Base-by-base conservation (phyloP, 2,888 invertebrate genomes). In the Mylabris sibirica region DNA sequence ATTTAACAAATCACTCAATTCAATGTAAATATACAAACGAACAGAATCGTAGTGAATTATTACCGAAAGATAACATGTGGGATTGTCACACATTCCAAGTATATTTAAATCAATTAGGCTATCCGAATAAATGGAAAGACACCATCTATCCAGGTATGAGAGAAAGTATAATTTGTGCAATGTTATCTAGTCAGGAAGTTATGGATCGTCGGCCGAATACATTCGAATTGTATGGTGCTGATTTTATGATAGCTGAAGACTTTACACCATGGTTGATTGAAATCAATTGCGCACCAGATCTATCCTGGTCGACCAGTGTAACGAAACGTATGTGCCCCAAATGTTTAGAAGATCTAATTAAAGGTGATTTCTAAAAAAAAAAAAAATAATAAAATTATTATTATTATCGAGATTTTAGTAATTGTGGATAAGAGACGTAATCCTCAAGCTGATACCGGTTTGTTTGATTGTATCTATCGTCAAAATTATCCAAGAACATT, bases 41-140 rank as follows among this genome's bases (percentile, higher is more conserved):
- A 53, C 78, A 88, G 84, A 89, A 92, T 69, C 86, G 94, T 71
- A 90, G 94, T 84, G 89, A 92, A 80, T 88, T 91, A 1, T 85
- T 98, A 65, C 97, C 97, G 0, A 88, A 89, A 65, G 96, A 97
- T 81, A 97, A 97, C 82, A 98, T 98, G 97, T 98, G 98, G 98
- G 95, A 96, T 77, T 91, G 92, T 81, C 89, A 93, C 81, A 89
- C 93, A 68, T 92, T 98, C 84, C 91, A 94, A 86, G 81, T 81
- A 0, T 86, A 85, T 73, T 76, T 87, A 53, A 91, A 91, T 84
- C 88, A 89, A 84, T 91, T 92, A 77, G 95, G 94, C 30, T 89
- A 92, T 78, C 89, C 89, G 70, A 90, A 92, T 71, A 89, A 91
- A 82, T 97, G 96, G 96, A 91, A 93, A 67, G 89, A 93, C 22